phyloP scores from a whole-genome alignment of 2,113 vertebrate genomes.

The Formicarius rufipectus region DNA sequence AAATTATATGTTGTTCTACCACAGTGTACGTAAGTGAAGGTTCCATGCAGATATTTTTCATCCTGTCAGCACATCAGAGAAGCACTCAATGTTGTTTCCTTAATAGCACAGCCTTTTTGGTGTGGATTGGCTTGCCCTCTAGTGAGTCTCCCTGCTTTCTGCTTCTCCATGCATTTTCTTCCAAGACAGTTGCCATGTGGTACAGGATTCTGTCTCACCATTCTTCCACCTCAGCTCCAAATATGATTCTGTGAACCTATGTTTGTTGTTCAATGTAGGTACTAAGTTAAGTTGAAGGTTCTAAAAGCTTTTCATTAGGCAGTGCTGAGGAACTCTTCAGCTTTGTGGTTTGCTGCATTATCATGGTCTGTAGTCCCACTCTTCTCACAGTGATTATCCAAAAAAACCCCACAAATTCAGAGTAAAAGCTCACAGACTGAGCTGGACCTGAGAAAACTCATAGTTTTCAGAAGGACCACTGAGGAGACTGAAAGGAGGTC shows the following conservation, averaged over 20 bases:
- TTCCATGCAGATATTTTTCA: neutral
- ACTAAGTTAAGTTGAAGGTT: neutral
- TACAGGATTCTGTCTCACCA: neutral
- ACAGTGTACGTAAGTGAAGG: neutral
- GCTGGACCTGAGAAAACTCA: neutral
- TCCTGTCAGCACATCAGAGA: neutral
- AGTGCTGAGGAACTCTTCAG: accelerated
- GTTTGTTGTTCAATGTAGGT: neutral
- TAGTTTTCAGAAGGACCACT: neutral
- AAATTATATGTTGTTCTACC: neutral
- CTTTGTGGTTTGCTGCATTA: neutral
- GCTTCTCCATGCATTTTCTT: neutral
- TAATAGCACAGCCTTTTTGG: neutral
- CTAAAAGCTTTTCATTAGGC: neutral
- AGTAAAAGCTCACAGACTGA: neutral
- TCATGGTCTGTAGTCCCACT: neutral
- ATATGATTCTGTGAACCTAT: neutral
- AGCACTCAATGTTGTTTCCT: neutral
- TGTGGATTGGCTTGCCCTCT: neutral
- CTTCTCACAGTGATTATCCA: neutral
- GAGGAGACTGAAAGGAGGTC: neutral
- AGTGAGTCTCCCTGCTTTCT: neutral
- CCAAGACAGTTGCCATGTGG: neutral
- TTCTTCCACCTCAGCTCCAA: neutral
- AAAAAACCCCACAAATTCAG: neutral